Percentiles rank a stretch among this genome's conserved stretches.
phyloP scores from a whole-genome alignment of 2,113 vertebrate species.

The Dermatemys mawii region DNA sequence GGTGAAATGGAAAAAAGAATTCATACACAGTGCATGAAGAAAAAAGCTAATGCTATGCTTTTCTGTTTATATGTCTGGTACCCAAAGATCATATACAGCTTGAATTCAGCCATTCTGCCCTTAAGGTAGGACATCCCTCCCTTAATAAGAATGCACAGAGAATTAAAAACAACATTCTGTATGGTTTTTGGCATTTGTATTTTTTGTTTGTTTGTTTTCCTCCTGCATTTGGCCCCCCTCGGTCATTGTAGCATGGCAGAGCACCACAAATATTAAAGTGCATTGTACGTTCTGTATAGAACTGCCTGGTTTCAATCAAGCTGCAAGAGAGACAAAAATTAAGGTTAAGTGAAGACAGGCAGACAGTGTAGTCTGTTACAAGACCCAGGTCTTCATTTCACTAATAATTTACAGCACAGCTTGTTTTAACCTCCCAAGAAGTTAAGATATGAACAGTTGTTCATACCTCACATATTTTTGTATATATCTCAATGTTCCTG shows the following conservation, averaged over 20 bases:
- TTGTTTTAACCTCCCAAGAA: conserved; percentile 11
- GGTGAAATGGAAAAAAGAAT: too few species aligned
- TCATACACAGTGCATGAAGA: not conserved
- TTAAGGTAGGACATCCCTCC: not conserved
- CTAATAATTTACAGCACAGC: conserved; percentile 11
- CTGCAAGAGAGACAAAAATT: not conserved
- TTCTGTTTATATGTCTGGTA: not conserved
- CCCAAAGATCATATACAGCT: not conserved
- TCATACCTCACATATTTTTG: not conserved
- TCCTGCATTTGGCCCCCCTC: not conserved
- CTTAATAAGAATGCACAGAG: not conserved
- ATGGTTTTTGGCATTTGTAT: not conserved
- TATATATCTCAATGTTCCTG: not conserved
- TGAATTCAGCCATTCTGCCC: not conserved
- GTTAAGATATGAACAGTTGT: conserved; percentile 13
- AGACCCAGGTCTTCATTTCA: not conserved
- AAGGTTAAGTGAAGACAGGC: not conserved
- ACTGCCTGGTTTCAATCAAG: conserved; percentile 10
- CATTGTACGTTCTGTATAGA: not conserved
- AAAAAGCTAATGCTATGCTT: not conserved
- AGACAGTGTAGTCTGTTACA: not conserved
- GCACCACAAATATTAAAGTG: conserved; percentile 9
- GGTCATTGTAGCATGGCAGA: conserved; percentile 2
- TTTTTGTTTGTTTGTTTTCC: conserved; percentile 10
- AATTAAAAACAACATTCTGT: not conserved